A percentile compares a stretch with the other conserved stretches of the same genome.
phyloP scores from a whole-genome alignment of 2,888 invertebrate genomes.

The Tolmerus cingulatus region DNA sequence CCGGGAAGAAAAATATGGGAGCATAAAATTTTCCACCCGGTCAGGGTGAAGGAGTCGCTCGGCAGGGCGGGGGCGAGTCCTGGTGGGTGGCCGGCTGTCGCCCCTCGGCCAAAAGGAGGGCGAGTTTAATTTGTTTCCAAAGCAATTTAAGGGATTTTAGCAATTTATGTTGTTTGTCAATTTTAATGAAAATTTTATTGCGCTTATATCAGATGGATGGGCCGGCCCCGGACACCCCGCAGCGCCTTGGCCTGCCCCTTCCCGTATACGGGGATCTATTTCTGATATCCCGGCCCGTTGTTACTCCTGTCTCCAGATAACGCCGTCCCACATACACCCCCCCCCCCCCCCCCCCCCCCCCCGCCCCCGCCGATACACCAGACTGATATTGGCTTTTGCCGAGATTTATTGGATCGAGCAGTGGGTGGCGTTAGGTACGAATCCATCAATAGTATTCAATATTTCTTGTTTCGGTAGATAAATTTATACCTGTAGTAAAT shows the following conservation, averaged over 20 bases:
- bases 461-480: slow-evolving; percentile 38
- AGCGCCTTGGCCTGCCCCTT: not conserved
- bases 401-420: slow-evolving; percentile 41
- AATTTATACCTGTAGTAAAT: slow-evolving; percentile 40
- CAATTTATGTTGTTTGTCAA: slow-evolving; percentile 55
- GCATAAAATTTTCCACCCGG: slow-evolving; percentile 31
- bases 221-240: slow-evolving; percentile 9
- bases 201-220: slow-evolving; percentile 49
- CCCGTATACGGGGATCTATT: slow-evolving; percentile 8
- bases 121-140: slow-evolving; percentile 53
- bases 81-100: slow-evolving; percentile 8
- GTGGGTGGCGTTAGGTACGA: slow-evolving; percentile 40
- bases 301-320: slow-evolving; percentile 17
- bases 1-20: slow-evolving; percentile 38
- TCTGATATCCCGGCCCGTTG: slow-evolving; percentile 23
- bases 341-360: too few species aligned
- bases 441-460: slow-evolving; percentile 40
- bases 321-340: not conserved
- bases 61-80: not conserved
- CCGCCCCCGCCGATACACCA: not conserved
- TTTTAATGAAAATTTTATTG: slow-evolving; percentile 54
- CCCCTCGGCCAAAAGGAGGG: not conserved
- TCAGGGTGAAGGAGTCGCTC: not conserved
- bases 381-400: slow-evolving; percentile 41
- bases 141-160: slow-evolving; percentile 54